Conservation (phyloP, 2,113 vertebrate genomes). For the Athene cunicularia region DNA sequence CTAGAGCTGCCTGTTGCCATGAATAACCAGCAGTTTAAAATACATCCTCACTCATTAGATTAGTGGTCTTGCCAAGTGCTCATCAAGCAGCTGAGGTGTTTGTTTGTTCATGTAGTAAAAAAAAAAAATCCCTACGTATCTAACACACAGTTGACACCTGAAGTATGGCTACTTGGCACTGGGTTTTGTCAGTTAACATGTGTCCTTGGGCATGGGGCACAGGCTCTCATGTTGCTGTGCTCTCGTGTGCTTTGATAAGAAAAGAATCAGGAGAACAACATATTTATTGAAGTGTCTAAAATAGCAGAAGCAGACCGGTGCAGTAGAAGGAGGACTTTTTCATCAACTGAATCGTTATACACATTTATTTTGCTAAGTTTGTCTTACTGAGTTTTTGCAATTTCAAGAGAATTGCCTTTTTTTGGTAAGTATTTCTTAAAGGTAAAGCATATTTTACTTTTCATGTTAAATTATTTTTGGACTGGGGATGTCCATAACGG, state of each 20-base stretch:
- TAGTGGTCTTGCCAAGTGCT: neutral
- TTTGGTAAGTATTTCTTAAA: neutral
- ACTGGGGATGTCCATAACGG: neutral
- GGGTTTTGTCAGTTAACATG: neutral
- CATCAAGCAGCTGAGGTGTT: neutral
- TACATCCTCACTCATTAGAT: neutral
- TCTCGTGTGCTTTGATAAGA: neutral
- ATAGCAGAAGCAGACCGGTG: neutral
- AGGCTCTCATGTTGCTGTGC: neutral
- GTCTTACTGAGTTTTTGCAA: neutral
- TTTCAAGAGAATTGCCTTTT: neutral
- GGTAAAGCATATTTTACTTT: neutral
- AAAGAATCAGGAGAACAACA: neutral
- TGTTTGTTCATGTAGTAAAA: neutral
- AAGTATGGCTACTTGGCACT: neutral
- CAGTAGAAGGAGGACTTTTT: neutral
- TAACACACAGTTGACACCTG: neutral
- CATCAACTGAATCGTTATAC: neutral
- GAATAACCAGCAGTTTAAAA: neutral
- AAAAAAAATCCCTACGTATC: neutral
- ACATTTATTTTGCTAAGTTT: neutral
- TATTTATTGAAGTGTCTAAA: neutral
- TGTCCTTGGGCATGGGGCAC: constrained; percentile 7
- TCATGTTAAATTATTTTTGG: neutral
- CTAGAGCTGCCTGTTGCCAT: neutral